Base-by-base conservation (phyloP, 2,113 vertebrate species). In the Crotophaga sulcirostris region DNA sequence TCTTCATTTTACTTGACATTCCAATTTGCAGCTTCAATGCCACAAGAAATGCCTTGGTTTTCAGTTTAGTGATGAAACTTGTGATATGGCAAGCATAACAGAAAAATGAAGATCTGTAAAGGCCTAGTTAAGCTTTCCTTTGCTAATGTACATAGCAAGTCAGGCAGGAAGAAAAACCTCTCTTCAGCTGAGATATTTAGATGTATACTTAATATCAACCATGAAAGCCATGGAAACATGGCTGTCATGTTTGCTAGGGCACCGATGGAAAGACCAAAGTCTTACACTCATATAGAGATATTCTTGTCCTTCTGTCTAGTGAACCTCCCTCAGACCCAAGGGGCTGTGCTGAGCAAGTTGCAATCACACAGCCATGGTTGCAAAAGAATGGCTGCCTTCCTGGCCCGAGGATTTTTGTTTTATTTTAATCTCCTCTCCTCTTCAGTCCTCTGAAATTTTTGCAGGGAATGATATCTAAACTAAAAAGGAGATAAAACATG, bases 1-100 rank as follows among this genome's bases (percentile, higher is more conserved):
- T 96, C 95, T 96, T 97, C 79, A 95, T 96, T 96, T 94, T 90
- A 80, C 83, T 92, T 93, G 95, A 96, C 94, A 92, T 95, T 97
- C 94, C 94, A 97, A 96, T 97, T 97, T 97, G 93, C 92, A 96
- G 95, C 95, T 95, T 96, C 56, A 16, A 86, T 90, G 92, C 94
- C 93, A 92, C 92, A 86, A 97, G 93, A 93, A 96, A 94, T 81
- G 88, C 85, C 83, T 90, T 54, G 56, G 85, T 84, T 94, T 94
- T 95, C 56, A 68, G 76, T 86, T 96, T 94, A 93, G 80, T 49
- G 60, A 94, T 92, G 88, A 60, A 96, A 84, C 56, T 92, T 80
- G 72, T 92, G 95, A 96, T 91, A 86, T 51, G 89, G 74, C 70
- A 96, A 96, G 75, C 66, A 52, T 94, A 94, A 96, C 49, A 88